Evolutionary conservation across 2,797 vertebrate species (phyloP), one percentile per base, ranked within the genome.

Genomic region (Rhincodon typus): DNA sequence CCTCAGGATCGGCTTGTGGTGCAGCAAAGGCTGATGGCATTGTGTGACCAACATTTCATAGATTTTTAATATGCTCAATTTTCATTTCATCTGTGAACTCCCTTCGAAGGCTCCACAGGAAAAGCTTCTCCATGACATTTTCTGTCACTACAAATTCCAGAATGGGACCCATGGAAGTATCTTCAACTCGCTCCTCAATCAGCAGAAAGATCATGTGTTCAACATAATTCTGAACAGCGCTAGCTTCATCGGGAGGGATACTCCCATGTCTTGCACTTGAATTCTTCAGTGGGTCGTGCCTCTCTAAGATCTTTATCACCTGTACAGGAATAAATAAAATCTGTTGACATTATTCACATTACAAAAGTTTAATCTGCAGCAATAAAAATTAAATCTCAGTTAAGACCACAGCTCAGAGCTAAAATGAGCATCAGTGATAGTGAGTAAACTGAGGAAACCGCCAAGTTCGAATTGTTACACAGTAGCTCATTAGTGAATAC

Each of bases 91-190:
- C 99, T 0, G 99, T 99, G 97, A 99, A 99, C 96, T 99, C 98
- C 53, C 98, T 96, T 12, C 99, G 98, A 70, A 99, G 96, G 97
- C 99, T 99, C 99, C 99, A 99, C 79, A 99, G 98, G n/a, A 99
- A 99, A 74, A 99, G 98, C 53, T 99, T 98, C 96, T 99, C 99
- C 99, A 99, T 99, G 96, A 99, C 99, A 95, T 99, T 99, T 97
- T 99, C 99, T 95, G 98, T 98, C 96, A 99, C 98, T 96, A 99
- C 99, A 53, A 99, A 99, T 97, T 99, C 99, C 97, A 99, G 97
- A 96, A 99, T 99, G 95, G 99, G 98, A 57, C 99, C 99, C 99
- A 99, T 99, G 0, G 98, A 98, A 0, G 97, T 98, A 97, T 98
- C 98, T 3, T 98, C 98, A 95, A 98, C 97, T 95, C 98, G 98